These are phyloP conservation scores for Naja naja DNA, from an alignment of 2,113 vertebrate genomes.

Conservation along the genomic window DNA sequence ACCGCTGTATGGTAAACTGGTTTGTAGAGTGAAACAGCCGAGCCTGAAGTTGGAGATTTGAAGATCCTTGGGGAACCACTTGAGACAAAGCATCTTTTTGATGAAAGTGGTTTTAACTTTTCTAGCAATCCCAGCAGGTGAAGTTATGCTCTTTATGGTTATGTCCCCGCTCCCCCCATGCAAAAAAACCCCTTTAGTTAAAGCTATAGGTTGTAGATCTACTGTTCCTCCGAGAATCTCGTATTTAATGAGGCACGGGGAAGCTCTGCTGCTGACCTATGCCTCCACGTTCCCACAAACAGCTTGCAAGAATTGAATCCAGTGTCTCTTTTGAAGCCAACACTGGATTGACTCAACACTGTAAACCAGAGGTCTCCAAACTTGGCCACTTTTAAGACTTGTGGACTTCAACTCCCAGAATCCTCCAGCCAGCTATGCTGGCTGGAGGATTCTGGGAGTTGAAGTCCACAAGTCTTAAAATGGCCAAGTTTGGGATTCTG, in stretches of 20 bases:
- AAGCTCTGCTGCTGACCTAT: background rate
- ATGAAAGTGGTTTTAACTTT: background rate
- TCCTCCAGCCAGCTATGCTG: no score
- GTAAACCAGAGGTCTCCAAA: no score
- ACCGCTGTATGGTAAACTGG: no score
- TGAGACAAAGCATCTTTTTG: background rate
- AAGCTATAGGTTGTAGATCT: background rate
- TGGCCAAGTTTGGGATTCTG: no score
- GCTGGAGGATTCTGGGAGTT: no score
- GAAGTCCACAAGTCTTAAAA: no score
- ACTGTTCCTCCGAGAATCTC: background rate
- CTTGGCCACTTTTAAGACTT: no score
- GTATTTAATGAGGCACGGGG: background rate
- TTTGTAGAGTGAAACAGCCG: background rate
- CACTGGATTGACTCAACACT: background rate
- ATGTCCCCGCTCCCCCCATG: background rate
- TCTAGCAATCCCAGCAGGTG: background rate
- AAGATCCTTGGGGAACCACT: background rate
- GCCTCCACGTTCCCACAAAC: background rate
- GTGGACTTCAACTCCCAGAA: no score
- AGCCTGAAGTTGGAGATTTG: background rate
- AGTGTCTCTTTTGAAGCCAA: background rate
- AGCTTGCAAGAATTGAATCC: background rate
- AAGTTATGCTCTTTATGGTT: background rate
- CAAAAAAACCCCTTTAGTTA: no score